Percentiles rank a stretch among this genome's conserved stretches.
phyloP scores from a whole-genome alignment of 1,140 invertebrate genomes.

The Trachymyrmex cornetzi region DNA sequence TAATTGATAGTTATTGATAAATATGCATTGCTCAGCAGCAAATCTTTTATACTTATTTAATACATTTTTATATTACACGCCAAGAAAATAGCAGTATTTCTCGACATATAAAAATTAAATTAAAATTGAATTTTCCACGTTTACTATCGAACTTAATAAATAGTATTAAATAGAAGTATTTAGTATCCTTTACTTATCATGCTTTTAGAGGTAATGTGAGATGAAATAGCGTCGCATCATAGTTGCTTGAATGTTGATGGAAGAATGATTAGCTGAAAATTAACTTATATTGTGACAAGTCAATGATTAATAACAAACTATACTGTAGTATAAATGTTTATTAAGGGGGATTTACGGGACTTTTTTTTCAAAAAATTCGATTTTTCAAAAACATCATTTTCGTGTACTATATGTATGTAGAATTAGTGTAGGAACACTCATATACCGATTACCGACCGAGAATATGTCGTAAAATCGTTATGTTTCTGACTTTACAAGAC shows the following conservation, averaged over 20 bases:
- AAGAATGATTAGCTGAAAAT: background rate
- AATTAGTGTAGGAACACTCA: no score
- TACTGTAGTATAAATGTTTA: no score
- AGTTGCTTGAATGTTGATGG: background rate
- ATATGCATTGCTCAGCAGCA: background rate
- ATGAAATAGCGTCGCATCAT: no score
- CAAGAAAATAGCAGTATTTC: background rate
- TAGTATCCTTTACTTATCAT: background rate
- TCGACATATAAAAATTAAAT: background rate
- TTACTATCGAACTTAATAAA: background rate
- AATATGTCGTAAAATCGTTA: no score
- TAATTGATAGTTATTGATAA: slow-evolving; percentile 1
- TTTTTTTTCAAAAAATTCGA: no score
- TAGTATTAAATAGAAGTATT: background rate
- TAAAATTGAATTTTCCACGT: background rate
- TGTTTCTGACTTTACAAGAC: no score
- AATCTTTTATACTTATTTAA: background rate
- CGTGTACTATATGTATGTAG: no score
- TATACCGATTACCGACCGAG: no score
- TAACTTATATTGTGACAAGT: no score
- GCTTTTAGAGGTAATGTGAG: background rate
- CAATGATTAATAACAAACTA: no score
- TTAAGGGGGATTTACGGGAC: no score
- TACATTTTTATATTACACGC: background rate
- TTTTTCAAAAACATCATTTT: no score